Conservation (phyloP, 2,113 vertebrate species). For the Perognathus longimembris region DNA sequence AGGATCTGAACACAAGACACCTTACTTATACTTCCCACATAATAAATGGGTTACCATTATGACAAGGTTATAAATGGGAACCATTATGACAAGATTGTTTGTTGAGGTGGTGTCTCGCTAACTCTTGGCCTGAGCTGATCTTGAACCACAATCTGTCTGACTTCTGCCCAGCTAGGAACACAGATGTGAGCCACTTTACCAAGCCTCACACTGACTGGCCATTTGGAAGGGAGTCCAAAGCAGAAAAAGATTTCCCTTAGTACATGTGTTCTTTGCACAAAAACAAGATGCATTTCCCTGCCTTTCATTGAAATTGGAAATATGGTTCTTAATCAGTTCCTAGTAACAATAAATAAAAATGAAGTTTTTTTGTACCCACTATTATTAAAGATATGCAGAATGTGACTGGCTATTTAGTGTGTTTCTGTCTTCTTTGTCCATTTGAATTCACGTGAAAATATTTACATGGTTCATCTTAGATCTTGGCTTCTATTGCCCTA, state of each 20-base stretch:
- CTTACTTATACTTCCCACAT: too few species aligned
- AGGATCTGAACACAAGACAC: too few species aligned
- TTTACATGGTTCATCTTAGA: not conserved
- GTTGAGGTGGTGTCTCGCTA: too few species aligned
- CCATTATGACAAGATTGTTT: too few species aligned
- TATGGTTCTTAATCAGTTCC: not conserved
- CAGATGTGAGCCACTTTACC: too few species aligned
- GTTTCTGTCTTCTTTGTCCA: not conserved
- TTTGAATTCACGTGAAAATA: not conserved
- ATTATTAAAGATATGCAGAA: not conserved
- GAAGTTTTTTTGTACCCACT: not conserved
- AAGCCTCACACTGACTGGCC: too few species aligned
- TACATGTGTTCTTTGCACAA: not conserved
- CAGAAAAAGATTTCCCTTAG: not conserved
- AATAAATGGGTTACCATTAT: too few species aligned
- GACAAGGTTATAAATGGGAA: too few species aligned
- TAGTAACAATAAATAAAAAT: conserved; percentile 30
- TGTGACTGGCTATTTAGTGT: not conserved
- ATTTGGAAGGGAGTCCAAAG: not conserved
- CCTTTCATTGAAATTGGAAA: not conserved
- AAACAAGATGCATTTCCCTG: not conserved
- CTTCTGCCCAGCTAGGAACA: too few species aligned
- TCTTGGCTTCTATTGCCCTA: not conserved
- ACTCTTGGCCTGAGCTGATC: too few species aligned
- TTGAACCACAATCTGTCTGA: too few species aligned